Conservation (phyloP, 2,113 vertebrate genomes). For the Ascaphus truei region DNA sequence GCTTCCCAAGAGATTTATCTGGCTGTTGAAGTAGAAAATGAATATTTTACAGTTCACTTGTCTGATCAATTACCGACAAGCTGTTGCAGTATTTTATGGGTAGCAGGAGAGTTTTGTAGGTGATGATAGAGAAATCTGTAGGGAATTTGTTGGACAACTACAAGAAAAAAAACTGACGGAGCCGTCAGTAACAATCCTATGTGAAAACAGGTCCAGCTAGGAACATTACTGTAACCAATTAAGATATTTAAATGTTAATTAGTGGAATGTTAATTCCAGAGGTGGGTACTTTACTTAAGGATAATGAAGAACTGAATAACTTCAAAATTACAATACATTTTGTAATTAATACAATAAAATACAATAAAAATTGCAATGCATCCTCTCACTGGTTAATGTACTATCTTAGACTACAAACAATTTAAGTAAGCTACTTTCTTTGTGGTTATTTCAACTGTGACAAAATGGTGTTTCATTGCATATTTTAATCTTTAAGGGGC, state of each 20-base stretch:
- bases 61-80: slow-evolving; percentile 99
- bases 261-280: slow-evolving; percentile 73
- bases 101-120: slow-evolving; percentile 82
- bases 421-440: neutral
- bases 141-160: slow-evolving; percentile 73
- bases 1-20: slow-evolving; percentile 97
- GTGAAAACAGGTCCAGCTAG: slow-evolving; percentile 56
- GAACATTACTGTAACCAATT: slow-evolving; percentile 79
- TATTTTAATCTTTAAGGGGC: neutral
- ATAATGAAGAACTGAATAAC: slow-evolving; percentile 63
- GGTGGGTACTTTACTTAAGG: slow-evolving; percentile 69
- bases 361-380: neutral
- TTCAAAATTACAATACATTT: slow-evolving; percentile 44
- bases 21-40: slow-evolving; percentile 99
- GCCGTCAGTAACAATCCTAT: slow-evolving; percentile 63
- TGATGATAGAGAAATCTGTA: slow-evolving; percentile 83
- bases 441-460: no score
- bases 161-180: slow-evolving; percentile 64
- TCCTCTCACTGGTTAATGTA: neutral
- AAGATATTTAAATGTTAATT: slow-evolving; percentile 75
- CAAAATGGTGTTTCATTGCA: neutral
- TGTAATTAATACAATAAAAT: neutral
- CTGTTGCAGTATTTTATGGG: slow-evolving; percentile 94
- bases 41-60: slow-evolving; percentile 99
- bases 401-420: neutral